Conservation (phyloP, 2,113 vertebrate species). For the Diadophis punctatus region DNA sequence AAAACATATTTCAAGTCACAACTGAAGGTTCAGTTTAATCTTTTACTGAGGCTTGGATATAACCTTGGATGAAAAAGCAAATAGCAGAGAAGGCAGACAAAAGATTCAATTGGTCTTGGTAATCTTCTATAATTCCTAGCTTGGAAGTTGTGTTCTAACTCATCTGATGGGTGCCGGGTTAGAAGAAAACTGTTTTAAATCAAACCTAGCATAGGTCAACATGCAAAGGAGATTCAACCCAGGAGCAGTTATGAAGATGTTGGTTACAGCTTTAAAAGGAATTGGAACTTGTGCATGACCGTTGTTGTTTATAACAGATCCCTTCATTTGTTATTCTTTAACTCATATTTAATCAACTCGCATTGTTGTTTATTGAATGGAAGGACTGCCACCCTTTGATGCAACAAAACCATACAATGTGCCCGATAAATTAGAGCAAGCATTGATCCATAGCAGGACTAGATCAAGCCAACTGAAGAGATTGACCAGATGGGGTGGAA, state of each 20-base stretch:
- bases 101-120: not conserved
- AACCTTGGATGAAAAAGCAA: not conserved
- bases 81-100: not conserved
- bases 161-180: not conserved
- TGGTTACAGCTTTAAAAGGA: not conserved
- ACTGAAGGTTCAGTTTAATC: not conserved
- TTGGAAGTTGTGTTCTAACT: not conserved
- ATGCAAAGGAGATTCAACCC: not conserved
- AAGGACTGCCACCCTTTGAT: not conserved
- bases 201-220: not conserved
- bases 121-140: not conserved
- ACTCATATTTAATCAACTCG: not conserved
- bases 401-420: not conserved
- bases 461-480: not conserved
- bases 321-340: not conserved
- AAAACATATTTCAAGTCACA: not conserved
- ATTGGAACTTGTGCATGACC: not conserved
- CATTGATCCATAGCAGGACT: not conserved
- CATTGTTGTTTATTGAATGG: not conserved
- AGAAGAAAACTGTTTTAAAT: not conserved
- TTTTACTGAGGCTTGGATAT: not conserved
- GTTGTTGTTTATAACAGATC: not conserved
- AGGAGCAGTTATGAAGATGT: not conserved
- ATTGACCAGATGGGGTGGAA: not conserved
- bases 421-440: not conserved